Percentiles rank a stretch among this genome's conserved stretches.
These are phyloP conservation scores for Calidris pygmaea DNA, from an alignment of 2,113 vertebrate genomes.

Conservation along the genomic window DNA sequence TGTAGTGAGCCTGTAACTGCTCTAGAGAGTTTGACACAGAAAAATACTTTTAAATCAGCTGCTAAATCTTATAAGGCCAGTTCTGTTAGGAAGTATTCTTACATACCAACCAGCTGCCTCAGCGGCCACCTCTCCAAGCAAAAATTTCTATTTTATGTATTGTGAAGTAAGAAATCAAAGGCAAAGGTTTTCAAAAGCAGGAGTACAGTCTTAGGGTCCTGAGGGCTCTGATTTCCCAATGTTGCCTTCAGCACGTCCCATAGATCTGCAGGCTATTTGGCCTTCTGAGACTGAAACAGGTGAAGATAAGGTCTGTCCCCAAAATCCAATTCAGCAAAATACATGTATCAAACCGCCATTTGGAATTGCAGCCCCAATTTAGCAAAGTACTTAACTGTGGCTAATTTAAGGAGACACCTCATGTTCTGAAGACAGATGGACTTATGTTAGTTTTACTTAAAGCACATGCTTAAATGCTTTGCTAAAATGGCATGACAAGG, in stretches of 20 bases:
- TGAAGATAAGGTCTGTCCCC: not conserved
- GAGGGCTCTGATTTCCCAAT: not conserved
- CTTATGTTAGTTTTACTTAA: not conserved
- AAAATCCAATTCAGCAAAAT: not conserved
- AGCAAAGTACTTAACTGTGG: not conserved
- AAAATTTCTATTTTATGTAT: not conserved
- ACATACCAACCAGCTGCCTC: not conserved
- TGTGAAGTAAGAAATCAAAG: not conserved
- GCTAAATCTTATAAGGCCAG: not conserved
- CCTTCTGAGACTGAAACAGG: not conserved
- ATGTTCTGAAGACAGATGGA: not conserved
- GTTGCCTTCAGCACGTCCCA: not conserved
- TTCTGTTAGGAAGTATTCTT: not conserved
- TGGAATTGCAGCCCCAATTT: not conserved
- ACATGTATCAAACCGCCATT: not conserved
- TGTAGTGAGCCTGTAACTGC: not conserved
- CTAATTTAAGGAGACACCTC: not conserved
- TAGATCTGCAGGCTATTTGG: not conserved
- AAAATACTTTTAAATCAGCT: conserved; percentile 6
- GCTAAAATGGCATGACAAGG: conserved; percentile 7
- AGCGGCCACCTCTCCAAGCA: not conserved
- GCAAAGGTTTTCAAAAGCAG: not conserved
- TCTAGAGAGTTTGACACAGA: not conserved
- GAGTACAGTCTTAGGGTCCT: not conserved
- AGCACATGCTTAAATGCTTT: conserved; percentile 21